Conservation (phyloP, 2,888 invertebrate species). For the Polylopha cassiicola region DNA sequence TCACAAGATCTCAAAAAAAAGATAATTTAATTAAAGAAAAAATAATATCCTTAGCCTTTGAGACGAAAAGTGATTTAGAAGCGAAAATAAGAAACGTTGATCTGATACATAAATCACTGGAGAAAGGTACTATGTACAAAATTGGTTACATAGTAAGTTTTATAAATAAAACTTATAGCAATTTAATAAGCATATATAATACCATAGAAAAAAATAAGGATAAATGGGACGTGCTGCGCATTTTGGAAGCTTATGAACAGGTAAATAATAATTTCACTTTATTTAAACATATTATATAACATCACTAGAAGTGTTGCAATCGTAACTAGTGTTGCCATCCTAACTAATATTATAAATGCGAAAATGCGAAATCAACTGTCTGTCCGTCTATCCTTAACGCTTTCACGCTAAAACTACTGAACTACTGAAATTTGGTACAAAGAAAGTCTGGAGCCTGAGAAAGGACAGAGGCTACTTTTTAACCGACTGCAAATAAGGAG, state of each 20-base stretch:
- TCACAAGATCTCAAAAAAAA: neutral
- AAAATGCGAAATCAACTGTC: too few relatives aligned
- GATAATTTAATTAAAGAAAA: slow-evolving; percentile 4
- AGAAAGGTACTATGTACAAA: slow-evolving; percentile 11
- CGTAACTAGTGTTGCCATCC: neutral
- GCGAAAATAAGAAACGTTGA: neutral
- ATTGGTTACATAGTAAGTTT: slow-evolving; percentile 10
- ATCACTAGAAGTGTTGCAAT: neutral
- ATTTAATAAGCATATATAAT: neutral
- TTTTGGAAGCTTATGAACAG: slow-evolving; percentile 12
- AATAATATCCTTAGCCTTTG: neutral
- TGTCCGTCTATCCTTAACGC: too few relatives aligned
- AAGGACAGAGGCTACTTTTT: too few relatives aligned
- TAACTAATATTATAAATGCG: too few relatives aligned
- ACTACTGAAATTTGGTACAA: too few relatives aligned
- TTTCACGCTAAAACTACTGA: too few relatives aligned
- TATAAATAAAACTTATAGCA: slow-evolving; percentile 4
- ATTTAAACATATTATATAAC: neutral
- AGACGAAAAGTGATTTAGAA: slow-evolving; percentile 5
- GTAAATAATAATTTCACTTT: slow-evolving; percentile 7
- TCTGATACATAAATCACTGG: slow-evolving; percentile 5
- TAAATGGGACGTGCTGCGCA: slow-evolving; percentile 1
- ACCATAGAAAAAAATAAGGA: slow-evolving; percentile 4
- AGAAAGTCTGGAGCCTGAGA: too few relatives aligned
- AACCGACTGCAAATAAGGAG: too few relatives aligned